phyloP scores from a whole-genome alignment of 2,113 vertebrate species.

The Hucho hucho region DNA sequence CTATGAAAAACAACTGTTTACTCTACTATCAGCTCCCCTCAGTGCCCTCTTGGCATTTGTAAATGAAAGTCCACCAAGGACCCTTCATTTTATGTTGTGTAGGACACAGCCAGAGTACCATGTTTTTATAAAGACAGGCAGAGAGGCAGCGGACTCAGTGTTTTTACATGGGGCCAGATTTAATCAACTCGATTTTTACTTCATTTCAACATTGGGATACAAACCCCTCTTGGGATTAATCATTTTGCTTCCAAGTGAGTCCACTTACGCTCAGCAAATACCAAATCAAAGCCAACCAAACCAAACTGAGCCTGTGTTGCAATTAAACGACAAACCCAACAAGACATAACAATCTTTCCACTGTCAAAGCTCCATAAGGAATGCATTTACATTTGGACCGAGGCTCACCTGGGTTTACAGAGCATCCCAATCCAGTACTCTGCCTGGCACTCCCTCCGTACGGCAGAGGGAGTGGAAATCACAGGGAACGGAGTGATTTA shows the following conservation, averaged over 20 bases:
- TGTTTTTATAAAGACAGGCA: not conserved
- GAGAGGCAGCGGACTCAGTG: not conserved
- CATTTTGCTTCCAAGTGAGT: not conserved
- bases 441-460: not conserved
- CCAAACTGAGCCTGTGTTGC: not conserved
- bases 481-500: slow-evolving; percentile 15
- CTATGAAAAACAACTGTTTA: slow-evolving; percentile 16
- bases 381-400: not conserved
- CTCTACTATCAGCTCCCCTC: slow-evolving; percentile 1
- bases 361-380: slow-evolving; percentile 3
- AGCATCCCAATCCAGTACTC: not conserved
- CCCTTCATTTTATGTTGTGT: not conserved
- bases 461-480: not conserved
- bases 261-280: not conserved
- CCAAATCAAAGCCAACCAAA: not conserved
- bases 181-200: too few relatives aligned
- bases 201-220: not conserved
- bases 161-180: not conserved
- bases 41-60: slow-evolving; percentile 23
- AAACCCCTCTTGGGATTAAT: not conserved
- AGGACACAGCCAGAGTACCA: not conserved
- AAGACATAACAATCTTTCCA: not conserved
- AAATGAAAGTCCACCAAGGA: slow-evolving; percentile 1
- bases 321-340: not conserved
- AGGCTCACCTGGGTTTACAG: not conserved